A percentile compares a stretch with the other conserved stretches of the same genome.
These are phyloP conservation scores for Caradrina clavipalpis DNA, from an alignment of 2,888 invertebrate species.

Conservation along the genomic window DNA sequence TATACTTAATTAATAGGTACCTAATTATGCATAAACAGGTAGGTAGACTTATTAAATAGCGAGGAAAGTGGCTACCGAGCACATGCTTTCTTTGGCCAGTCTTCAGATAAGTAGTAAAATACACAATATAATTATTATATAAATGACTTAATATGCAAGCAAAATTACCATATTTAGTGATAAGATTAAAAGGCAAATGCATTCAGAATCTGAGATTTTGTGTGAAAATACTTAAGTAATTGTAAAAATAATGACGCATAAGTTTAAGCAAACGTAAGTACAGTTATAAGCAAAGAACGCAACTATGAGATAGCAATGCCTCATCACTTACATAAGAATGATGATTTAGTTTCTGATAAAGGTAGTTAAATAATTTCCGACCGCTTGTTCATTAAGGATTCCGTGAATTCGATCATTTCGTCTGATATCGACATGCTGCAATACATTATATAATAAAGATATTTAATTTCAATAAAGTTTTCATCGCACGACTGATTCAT, in stretches of 20 bases:
- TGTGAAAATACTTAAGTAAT: background rate
- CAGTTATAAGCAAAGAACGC: conserved; percentile 14
- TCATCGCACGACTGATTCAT: conserved; percentile 53
- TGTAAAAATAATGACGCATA: background rate
- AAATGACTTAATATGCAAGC: background rate
- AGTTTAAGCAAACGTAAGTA: background rate
- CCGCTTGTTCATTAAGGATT: conserved; percentile 70
- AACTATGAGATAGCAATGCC: conserved; percentile 43
- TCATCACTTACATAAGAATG: conserved; percentile 64
- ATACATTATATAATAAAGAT: conserved; percentile 58
- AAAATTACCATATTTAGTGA: background rate
- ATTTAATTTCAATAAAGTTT: conserved; percentile 49
- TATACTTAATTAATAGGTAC: background rate
- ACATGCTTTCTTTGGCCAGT: background rate
- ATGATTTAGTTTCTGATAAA: conserved; percentile 67
- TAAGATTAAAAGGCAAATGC: background rate
- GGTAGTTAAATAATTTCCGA: conserved; percentile 67
- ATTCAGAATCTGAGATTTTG: background rate
- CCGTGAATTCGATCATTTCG: conserved; percentile 66
- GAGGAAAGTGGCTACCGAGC: background rate
- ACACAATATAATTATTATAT: background rate
- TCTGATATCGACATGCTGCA: conserved; percentile 51
- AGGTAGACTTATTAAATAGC: background rate
- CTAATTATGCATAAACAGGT: conserved; percentile 7
- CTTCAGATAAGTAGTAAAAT: no score